A percentile compares a stretch with the other conserved stretches of the same genome.
phyloP scores from a whole-genome alignment of 30 jellyfish, hydroid and myxozoan species.

The Mastigias papua region DNA sequence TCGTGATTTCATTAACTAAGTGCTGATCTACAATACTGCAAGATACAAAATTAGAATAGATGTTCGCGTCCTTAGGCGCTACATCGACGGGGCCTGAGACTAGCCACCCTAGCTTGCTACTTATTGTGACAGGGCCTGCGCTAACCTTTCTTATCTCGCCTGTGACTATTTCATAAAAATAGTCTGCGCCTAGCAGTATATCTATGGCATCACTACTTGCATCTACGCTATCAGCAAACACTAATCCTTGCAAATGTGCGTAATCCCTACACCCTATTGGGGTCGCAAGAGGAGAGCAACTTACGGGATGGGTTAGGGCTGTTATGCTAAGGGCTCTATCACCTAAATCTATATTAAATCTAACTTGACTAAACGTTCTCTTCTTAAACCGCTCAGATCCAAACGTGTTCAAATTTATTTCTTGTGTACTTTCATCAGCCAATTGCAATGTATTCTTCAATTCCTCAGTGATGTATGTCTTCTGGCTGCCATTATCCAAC shows the following conservation, averaged over 20 bases:
- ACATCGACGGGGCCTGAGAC: conserved; percentile 11
- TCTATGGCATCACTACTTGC: not conserved
- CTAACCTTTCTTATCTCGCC: conserved; percentile 25
- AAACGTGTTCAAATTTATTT: not conserved
- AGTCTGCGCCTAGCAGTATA: not conserved
- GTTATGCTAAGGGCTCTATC: not conserved
- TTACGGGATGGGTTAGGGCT: not conserved
- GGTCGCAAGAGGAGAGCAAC: not conserved
- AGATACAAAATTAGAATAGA: not conserved
- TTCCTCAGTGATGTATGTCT: not conserved
- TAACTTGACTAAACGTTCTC: not conserved
- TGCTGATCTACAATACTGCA: not conserved
- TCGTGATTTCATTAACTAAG: not conserved
- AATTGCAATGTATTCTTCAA: not conserved
- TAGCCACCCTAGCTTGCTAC: conserved; percentile 37
- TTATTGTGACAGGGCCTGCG: conserved; percentile 20
- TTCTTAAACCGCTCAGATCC: not conserved
- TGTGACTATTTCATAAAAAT: not conserved
- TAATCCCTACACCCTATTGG: not conserved
- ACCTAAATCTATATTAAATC: not conserved
- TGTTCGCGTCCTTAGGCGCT: not conserved
- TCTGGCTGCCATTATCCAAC: not conserved
- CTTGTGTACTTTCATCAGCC: not conserved
- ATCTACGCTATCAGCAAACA: not conserved
- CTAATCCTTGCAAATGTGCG: not conserved